Base-by-base conservation (phyloP, 1,140 invertebrate genomes). In the Musca vetustissima region DNA sequence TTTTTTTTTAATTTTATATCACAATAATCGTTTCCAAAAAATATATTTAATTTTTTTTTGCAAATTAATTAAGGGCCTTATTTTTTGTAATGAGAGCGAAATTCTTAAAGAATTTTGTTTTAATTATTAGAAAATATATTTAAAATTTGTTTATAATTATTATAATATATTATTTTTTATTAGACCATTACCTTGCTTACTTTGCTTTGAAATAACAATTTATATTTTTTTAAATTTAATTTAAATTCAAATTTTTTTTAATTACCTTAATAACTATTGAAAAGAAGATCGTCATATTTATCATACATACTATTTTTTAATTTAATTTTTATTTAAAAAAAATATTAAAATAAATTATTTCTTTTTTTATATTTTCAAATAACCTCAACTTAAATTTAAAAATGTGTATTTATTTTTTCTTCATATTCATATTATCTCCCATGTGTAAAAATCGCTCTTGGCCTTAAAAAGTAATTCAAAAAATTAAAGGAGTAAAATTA, bases 371-470 rank as follows among this genome's bases (percentile, higher is more conserved):
- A 11, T 6, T n/a, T 66, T 22, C n/a, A n/a, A 49, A 49, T 24
- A 22, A 50, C 15, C 24, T 47, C n/a, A 66, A 48, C 59, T 66
- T 48, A 25, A 25, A 15, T 53, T 48, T 28, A n/a, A n/a, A n/a
- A n/a, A n/a, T n/a, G n/a, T n/a, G n/a, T n/a, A 32, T 65, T 67
- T 28, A n/a, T 47, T 68, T 25, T 22, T 7, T 22, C 36, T 59
- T 50, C 13, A 19, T 47, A 36, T 69, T 73, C 76, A 76, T 71
- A 72, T 76, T 72, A 65, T 70, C 67, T 66, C 77, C 77, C 71
- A 77, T 73, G 73, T 79, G 74, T 70, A 79, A 73, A 61, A 79
- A 79, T 70, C 77, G 76, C 74, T 79, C 77, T 79, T 79, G 77
- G 73, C 77, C 77, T 79, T 70, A 22, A 66, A 25, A n/a, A n/a